Conservation (phyloP, 2,797 vertebrate genomes). For the Erethizon dorsatum region DNA sequence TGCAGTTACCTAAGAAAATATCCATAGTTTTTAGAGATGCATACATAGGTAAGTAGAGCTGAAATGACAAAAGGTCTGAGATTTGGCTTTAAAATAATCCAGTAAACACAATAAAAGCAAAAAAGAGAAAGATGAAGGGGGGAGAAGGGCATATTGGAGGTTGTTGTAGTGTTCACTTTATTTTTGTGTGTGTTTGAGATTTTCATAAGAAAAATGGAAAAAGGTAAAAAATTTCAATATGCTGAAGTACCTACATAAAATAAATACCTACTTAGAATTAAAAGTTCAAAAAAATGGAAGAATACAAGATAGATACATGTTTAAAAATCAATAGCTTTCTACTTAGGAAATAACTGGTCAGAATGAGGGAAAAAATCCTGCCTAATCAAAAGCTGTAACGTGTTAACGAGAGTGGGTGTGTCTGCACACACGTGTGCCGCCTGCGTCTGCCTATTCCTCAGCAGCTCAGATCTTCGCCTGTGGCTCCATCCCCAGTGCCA, state of each 20-base stretch:
- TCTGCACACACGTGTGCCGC: fast-evolving
- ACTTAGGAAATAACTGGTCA: not conserved
- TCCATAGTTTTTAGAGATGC: conserved; percentile 14
- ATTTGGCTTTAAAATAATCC: conserved; percentile 53
- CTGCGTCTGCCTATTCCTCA: not conserved
- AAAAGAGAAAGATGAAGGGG: conserved; percentile 15
- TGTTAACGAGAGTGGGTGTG: not conserved
- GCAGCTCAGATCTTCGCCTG: not conserved
- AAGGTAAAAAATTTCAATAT: not conserved
- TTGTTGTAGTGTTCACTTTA: conserved; percentile 26
- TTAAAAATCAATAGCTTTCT: not conserved
- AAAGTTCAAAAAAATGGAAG: not conserved
- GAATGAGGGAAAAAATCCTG: not conserved
- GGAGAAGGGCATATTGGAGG: not conserved
- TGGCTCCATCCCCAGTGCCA: not conserved
- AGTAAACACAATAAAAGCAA: conserved; percentile 22
- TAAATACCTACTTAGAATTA: conserved; percentile 38
- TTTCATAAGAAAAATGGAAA: conserved; percentile 61
- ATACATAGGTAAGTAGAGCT: not conserved
- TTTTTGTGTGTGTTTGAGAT: conserved; percentile 31
- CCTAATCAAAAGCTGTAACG: not conserved
- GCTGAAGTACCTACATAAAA: conserved; percentile 21
- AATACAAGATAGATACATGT: not conserved
- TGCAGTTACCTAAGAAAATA: not conserved
- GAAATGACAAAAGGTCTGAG: conserved; percentile 6